Evolutionary conservation across 2,888 invertebrate genomes (phyloP), one percentile per base, ranked within the genome.

Genomic region (Agriopis marginaria): DNA sequence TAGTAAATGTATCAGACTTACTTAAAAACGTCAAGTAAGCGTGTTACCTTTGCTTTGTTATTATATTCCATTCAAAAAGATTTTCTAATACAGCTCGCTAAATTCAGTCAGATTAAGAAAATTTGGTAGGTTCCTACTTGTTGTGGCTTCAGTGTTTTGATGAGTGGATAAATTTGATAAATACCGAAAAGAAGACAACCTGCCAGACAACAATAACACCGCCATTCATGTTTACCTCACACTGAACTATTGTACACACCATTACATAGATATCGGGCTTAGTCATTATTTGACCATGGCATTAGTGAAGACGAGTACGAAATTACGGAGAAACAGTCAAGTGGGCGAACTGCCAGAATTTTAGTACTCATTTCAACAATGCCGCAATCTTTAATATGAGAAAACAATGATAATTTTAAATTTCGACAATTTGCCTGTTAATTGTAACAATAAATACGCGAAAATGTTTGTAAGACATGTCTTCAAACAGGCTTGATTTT

Each of bases 251-350:
- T 54, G 60, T 61, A 53, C 6, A 45, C 42, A 39, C 39, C 17
- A 45, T 11, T 32, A 32, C 32, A 55, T 44, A 55, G 12, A 45
- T 61, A 58, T 66, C 70, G 56, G 12, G 44, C 32, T 63, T 55
- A 66, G 59, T 71, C 71, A 68, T 65, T 71, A 65, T 14, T 9
- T 40, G 73, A 45, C 71, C 76, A 55, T 75, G 75, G 75, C 73
- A 72, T 75, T 74, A 73, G 50, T 65, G 49, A 63, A 32, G 55
- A 54, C 49, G 23, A 56, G 32, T 56, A 64, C 61, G 32, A 58
- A 58, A 65, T 54, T 54, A 56, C 53, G 47, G 23, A 58, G 45
- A 23, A 63, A 11, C 49, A 23, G 40, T 53, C 45, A 44, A 60
- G 50, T 59, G 23, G 69, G 70, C 70, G 12, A 59, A 39, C 55